A percentile compares a stretch with the other conserved stretches of the same genome.
These are phyloP conservation scores for Potorous gilbertii DNA, from an alignment of 2,797 vertebrate species.

Conservation along the genomic window DNA sequence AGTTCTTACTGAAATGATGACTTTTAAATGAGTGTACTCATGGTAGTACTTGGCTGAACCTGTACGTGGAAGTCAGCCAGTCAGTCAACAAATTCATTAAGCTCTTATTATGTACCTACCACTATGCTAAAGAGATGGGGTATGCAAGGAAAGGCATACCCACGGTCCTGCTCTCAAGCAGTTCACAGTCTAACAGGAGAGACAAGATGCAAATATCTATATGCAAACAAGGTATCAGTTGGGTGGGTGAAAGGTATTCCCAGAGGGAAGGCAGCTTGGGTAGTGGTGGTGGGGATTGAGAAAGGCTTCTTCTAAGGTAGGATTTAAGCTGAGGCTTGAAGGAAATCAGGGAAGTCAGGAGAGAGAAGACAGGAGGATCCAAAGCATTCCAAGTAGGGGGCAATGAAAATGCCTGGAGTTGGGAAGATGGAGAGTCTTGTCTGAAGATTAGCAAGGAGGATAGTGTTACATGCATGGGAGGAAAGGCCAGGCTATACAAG, in stretches of 20 bases:
- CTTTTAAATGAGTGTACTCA: not conserved
- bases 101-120: not conserved
- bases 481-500: too few species aligned
- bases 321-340: not conserved
- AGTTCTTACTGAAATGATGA: not conserved
- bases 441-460: too few species aligned
- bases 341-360: not conserved
- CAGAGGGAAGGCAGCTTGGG: not conserved
- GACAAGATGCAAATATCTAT: not conserved
- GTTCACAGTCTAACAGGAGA: not conserved
- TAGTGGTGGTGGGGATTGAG: not conserved
- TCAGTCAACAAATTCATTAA: not conserved
- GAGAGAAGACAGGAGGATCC: not conserved
- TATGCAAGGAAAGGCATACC: not conserved
- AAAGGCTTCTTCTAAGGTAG: too few species aligned
- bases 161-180: not conserved
- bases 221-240: not conserved
- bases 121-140: not conserved
- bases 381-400: too few species aligned
- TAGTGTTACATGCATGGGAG: too few species aligned
- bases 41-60: not conserved
- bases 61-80: not conserved
- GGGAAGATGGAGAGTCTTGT: too few species aligned
- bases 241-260: not conserved
- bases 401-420: too few species aligned